Base-by-base conservation (phyloP, 2,113 vertebrate species). In the Hippocampus zosterae region DNA sequence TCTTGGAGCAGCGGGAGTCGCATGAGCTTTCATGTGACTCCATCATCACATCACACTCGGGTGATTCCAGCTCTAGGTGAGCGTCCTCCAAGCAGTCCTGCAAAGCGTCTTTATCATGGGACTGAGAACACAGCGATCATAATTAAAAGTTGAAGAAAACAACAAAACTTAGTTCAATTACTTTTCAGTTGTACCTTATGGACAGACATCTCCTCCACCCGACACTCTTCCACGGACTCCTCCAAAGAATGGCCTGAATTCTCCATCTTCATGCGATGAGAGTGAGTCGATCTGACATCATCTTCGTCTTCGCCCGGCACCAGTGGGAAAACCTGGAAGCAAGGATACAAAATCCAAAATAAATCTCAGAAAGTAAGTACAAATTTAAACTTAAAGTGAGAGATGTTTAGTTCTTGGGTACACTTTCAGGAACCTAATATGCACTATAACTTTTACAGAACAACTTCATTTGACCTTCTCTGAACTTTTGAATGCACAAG, bases 191-290 rank as follows among this genome's bases (percentile, higher is more conserved):
- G 60, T 56, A 93, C 89, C 86, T 92, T 91, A 66, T 84, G 86
- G 65, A 88, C 81, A 0, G 88, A 88, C 70, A 86, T 74, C 72
- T 92, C 84, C 75, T 90, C 88, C 68, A 83, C 73, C 3, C 73
- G 33, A 46, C 83, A 68, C 63, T 89, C 85, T 50, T 91, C 83
- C 73, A 85, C 79, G 0, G 80, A 88, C 71, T 88, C 84, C 71
- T 85, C 89, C 76, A 86, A 81, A 59, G 84, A 89, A 80, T 90
- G 88, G 46, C 87, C 87, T 1, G 87, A 88, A 40, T 84, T 86
- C 66, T 88, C 87, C 87, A 90, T 91, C 70, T 90, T 91, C 18
- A 91, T 81, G 0, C 78, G 74, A 60, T 90, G 89, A 25, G 91
- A 90, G 68, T 18, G 80, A 55, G 89, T 74, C 21, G 88, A 91